Evolutionary conservation across 35 echinoderm and acorn worm species (phyloP).

Genomic region (Apostichopus japonicus): DNA sequence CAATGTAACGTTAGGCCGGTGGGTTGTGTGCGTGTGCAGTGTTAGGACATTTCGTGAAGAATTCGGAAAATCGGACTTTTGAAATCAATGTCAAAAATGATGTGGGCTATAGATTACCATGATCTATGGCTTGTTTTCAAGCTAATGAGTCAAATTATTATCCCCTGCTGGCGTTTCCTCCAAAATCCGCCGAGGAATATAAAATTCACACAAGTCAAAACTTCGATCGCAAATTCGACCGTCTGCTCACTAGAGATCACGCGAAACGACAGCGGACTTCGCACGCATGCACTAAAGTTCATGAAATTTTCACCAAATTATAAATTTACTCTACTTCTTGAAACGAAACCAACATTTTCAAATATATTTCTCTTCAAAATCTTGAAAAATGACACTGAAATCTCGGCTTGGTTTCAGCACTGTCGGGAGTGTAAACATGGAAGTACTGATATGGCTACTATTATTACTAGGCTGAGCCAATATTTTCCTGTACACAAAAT

Average conservation of each 20-base stretch:
- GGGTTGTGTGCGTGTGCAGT: too few species aligned
- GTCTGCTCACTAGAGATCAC: not conserved
- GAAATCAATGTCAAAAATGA: not conserved
- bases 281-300: too few species aligned
- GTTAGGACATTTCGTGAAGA: too few species aligned
- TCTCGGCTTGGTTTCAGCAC: not conserved
- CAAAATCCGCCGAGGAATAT: not conserved
- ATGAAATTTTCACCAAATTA: too few species aligned
- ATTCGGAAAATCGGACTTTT: slow-evolving; percentile 27
- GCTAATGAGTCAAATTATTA: not conserved
- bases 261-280: slow-evolving; percentile 7
- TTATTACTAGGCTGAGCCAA: too few species aligned
- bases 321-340: too few species aligned
- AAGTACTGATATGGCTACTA: slow-evolving; percentile 3
- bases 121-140: not conserved
- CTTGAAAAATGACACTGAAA: too few species aligned
- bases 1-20: too few species aligned
- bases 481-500: too few species aligned
- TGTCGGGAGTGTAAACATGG: slow-evolving; percentile 22
- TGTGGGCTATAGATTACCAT: not conserved
- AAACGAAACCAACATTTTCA: too few species aligned
- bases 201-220: not conserved
- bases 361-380: too few species aligned
- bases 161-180: too few species aligned
- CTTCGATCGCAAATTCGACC: slow-evolving; percentile 1